Evolutionary conservation across 2,888 invertebrate species (phyloP).

Genomic region (Drosophila prolongata): DNA sequence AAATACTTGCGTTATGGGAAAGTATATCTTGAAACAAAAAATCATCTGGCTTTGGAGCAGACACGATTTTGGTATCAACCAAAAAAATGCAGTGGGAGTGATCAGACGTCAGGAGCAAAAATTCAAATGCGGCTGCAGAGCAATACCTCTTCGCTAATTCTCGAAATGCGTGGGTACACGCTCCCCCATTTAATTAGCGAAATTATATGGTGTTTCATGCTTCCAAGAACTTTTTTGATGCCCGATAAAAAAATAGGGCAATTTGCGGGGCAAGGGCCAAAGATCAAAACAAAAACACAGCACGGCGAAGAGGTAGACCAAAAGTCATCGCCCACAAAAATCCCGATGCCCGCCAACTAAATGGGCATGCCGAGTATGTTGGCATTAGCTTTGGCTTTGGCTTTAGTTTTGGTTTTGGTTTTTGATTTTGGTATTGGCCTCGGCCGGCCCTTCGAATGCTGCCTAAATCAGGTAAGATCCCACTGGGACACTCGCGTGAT

Average conservation of each 20-base stretch:
- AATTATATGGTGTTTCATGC: constrained; percentile 80
- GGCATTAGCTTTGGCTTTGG: constrained; percentile 57
- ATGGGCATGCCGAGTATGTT: constrained; percentile 65
- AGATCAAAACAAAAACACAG: constrained; percentile 69
- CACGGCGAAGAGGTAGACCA: constrained; percentile 69
- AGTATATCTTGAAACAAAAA: constrained; percentile 11
- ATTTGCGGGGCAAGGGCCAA: constrained; percentile 65
- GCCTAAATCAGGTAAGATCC: constrained; percentile 63
- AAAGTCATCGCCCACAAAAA: constrained; percentile 82
- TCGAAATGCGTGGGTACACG: constrained; percentile 62
- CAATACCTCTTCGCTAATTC: constrained; percentile 19
- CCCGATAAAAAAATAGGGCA: constrained; percentile 64
- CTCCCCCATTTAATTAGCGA: constrained; percentile 83
- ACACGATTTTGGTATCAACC: constrained; percentile 6
- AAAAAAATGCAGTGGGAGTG: constrained; percentile 26
- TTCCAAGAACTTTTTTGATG: constrained; percentile 76
- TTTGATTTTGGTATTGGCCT: no score
- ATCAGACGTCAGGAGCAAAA: constrained; percentile 28
- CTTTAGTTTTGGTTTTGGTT: not conserved
- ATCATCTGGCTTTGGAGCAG: not conserved
- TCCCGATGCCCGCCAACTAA: constrained; percentile 58
- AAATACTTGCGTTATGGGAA: constrained; percentile 19
- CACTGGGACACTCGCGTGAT: constrained; percentile 81
- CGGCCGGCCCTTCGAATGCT: constrained; percentile 48
- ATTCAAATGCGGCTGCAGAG: constrained; percentile 30